Percentiles rank a stretch among this genome's conserved stretches.
These are phyloP conservation scores for Paguma larvata DNA, from an alignment of 2,797 vertebrate genomes.

Conservation along the genomic window DNA sequence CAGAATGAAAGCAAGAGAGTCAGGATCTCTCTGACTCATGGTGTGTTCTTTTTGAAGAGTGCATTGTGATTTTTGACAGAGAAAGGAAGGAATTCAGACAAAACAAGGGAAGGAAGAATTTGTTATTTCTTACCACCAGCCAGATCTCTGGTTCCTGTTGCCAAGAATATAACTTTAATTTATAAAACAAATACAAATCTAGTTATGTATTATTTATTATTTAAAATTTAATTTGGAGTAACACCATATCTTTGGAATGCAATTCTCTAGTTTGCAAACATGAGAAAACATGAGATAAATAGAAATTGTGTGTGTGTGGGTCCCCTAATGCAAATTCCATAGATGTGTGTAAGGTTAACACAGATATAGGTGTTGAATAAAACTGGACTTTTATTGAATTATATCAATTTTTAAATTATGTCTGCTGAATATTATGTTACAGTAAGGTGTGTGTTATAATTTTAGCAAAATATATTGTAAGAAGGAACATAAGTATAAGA, in stretches of 20 bases:
- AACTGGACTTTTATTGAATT: background rate
- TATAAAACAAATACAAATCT: slow-evolving; percentile 80
- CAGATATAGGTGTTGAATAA: background rate
- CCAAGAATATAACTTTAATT: slow-evolving; percentile 78
- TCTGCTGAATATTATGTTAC: background rate
- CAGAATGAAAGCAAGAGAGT: slow-evolving; percentile 71
- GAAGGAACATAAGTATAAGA: background rate
- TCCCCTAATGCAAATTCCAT: background rate
- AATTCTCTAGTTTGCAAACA: slow-evolving; percentile 44
- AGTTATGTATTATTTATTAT: slow-evolving; percentile 78
- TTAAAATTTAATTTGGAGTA: slow-evolving; percentile 77
- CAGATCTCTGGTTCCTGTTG: slow-evolving; percentile 76
- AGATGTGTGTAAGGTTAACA: background rate
- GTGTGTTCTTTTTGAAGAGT: slow-evolving; percentile 81
- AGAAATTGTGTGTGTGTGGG: background rate
- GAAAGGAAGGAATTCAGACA: slow-evolving; percentile 87
- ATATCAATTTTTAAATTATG: background rate
- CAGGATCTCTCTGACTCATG: slow-evolving; percentile 72
- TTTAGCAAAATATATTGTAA: background rate
- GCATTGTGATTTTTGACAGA: slow-evolving; percentile 86
- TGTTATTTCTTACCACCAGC: slow-evolving; percentile 75
- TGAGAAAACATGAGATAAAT: slow-evolving; percentile 5
- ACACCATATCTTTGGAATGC: slow-evolving; percentile 43
- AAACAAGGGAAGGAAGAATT: slow-evolving; percentile 87
- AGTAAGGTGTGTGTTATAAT: background rate